Conservation (phyloP, 2,888 invertebrate species). For the Scrobipalpa atriplicella region DNA sequence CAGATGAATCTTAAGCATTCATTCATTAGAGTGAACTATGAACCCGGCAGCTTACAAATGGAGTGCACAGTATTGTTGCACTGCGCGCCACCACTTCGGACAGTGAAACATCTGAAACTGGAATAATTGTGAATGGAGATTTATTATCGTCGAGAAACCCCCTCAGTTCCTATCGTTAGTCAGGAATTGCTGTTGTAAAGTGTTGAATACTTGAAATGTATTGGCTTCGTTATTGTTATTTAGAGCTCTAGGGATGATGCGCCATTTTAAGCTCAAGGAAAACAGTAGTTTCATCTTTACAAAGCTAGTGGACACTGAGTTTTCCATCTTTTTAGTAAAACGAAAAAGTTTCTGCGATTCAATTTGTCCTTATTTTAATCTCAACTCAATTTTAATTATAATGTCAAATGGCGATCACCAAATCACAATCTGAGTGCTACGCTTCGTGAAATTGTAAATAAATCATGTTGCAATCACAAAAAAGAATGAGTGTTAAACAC, state of each 20-base stretch:
- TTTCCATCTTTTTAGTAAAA: too few relatives aligned
- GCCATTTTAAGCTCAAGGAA: background rate
- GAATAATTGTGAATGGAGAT: conserved; percentile 68
- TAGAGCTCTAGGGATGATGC: background rate
- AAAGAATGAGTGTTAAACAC: too few relatives aligned
- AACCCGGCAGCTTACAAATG: conserved; percentile 42
- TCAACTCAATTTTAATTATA: too few relatives aligned
- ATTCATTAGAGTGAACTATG: conserved; percentile 20
- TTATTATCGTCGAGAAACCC: conserved; percentile 51
- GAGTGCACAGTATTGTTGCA: conserved; percentile 41
- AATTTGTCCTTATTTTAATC: too few relatives aligned
- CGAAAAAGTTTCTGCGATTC: too few relatives aligned
- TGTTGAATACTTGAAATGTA: conserved; percentile 4
- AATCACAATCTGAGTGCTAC: too few relatives aligned
- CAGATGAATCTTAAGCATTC: conserved; percentile 10
- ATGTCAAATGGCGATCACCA: too few relatives aligned
- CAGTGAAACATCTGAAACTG: conserved; percentile 60
- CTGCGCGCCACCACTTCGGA: conserved; percentile 42
- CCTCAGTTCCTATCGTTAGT: conserved; percentile 38
- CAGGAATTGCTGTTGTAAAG: conserved; percentile 20
- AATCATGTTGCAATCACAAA: too few relatives aligned
- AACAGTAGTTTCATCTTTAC: too few relatives aligned
- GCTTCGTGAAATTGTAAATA: too few relatives aligned
- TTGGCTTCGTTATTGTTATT: conserved; percentile 9
- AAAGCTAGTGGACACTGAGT: too few relatives aligned